Evolutionary conservation across 2,113 vertebrate genomes (phyloP), one percentile per base, ranked within the genome.

Genomic region (Hippoglossus stenolepis): DNA sequence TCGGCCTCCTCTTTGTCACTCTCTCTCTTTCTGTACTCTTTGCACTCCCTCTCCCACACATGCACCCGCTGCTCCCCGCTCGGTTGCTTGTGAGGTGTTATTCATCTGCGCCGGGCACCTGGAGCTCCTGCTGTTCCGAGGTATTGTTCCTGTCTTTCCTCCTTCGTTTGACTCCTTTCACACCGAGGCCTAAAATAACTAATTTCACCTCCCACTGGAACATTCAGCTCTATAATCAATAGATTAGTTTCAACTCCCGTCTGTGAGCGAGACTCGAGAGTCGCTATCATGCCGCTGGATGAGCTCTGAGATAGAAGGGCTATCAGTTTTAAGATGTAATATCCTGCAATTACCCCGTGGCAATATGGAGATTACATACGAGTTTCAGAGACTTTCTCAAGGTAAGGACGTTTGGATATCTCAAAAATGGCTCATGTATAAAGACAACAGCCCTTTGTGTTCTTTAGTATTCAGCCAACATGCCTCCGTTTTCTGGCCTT

Each of bases 151-250:
- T 73, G 35, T 74, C 60, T 63, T 45, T 40, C 24, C 24, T 17
- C 24, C 12, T 59, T 45, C 40, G 64, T 62, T 71, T 35, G 64
- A 38, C 75, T 83, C 76, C 81, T 73, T 77, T 83, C 88, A 85
- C 83, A 74, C 82, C 43, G 31, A 49, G 67, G 28, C 70, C 70
- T 59, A 79, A 90, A 93, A 93, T 93, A 91, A 87, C 84, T 84
- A 63, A 79, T 85, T 79, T 83, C 63, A 62, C 84, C 85, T 85
- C 91, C 90, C 88, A 82, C 84, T 73, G 73, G 73, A 89, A 87
- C 82, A 85, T 79, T 85, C 75, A 40, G 81, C 86, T 31, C 81
- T 24, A 53, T 75, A 88, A 93, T 91, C 90, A 87, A 92, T 90
- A 87, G 84, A 89, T 91, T 83, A 83, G 84, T 70, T 83, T 82